phyloP scores from a whole-genome alignment of 2,113 vertebrate genomes.

The Pollimyrus isidori region DNA sequence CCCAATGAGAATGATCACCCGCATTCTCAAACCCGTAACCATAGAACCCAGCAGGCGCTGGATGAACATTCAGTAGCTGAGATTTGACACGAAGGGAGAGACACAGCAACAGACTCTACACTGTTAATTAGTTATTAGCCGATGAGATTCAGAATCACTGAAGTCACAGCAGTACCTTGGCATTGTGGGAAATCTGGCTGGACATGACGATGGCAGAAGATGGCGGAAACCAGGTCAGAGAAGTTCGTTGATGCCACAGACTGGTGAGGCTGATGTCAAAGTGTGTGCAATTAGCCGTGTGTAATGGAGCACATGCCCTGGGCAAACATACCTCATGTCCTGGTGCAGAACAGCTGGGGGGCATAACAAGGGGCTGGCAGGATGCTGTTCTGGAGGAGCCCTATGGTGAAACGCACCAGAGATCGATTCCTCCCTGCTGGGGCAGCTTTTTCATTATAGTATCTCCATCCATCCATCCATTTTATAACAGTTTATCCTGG shows the following conservation, averaged over 20 bases:
- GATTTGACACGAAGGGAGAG: too few relatives aligned
- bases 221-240: not conserved
- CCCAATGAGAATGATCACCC: not conserved
- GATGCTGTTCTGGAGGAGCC: not conserved
- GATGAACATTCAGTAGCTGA: not conserved
- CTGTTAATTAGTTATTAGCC: not conserved
- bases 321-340: too few relatives aligned
- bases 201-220: not conserved
- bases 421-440: not conserved
- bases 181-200: too few relatives aligned
- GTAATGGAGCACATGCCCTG: too few relatives aligned
- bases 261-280: too few relatives aligned
- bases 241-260: too few relatives aligned
- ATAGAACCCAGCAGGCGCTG: not conserved
- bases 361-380: too few relatives aligned
- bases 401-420: not conserved
- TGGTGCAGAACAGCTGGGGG: too few relatives aligned
- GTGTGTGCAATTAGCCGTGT: too few relatives aligned
- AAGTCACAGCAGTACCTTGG: not conserved
- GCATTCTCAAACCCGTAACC: not conserved
- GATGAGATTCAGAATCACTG: not conserved
- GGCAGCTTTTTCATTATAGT: too few relatives aligned
- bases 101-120: not conserved
- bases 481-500: not conserved
- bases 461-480: not conserved